A percentile compares a stretch with the other conserved stretches of the same genome.
Conservation (phyloP, 2,888 invertebrate species). For the Caenorhabditis zanzibari region DNA sequence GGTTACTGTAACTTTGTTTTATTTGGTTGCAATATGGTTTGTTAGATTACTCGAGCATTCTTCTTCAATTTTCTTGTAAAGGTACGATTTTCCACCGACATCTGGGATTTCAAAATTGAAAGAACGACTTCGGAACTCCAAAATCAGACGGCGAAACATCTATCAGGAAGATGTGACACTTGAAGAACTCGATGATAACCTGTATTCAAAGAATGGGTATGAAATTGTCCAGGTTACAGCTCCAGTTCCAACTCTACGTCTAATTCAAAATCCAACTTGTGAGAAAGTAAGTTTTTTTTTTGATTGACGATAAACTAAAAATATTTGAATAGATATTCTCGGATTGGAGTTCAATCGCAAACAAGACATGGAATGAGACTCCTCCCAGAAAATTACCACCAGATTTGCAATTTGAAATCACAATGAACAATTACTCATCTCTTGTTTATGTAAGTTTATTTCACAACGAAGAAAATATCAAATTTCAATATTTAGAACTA, state of each 20-base stretch:
- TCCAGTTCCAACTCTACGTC: conserved; percentile 16
- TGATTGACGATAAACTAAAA: background rate
- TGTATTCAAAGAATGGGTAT: conserved; percentile 27
- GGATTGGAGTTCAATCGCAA: background rate
- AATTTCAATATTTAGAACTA: conserved; percentile 15
- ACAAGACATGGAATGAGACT: background rate
- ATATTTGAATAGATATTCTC: background rate
- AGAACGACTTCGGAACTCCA: conserved; percentile 6
- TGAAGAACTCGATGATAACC: conserved; percentile 13
- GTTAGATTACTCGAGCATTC: background rate
- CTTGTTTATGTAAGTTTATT: conserved; percentile 9
- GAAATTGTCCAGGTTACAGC: conserved; percentile 14
- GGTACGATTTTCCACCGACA: conserved; percentile 25
- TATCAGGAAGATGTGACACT: conserved; percentile 30
- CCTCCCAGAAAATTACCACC: background rate
- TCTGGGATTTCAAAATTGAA: conserved; percentile 15
- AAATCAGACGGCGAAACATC: conserved; percentile 18
- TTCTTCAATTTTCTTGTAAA: background rate
- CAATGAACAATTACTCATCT: conserved; percentile 32
- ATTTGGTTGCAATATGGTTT: conserved; percentile 24
- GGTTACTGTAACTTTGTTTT: background rate
- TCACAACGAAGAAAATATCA: background rate
- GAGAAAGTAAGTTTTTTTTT: conserved; percentile 5
- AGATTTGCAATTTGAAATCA: conserved; percentile 1
- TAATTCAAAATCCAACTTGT: conserved; percentile 23